Percentiles rank a stretch among this genome's conserved stretches.
These are phyloP conservation scores for Meganola albula DNA, from an alignment of 2,888 invertebrate genomes.

Conservation along the genomic window DNA sequence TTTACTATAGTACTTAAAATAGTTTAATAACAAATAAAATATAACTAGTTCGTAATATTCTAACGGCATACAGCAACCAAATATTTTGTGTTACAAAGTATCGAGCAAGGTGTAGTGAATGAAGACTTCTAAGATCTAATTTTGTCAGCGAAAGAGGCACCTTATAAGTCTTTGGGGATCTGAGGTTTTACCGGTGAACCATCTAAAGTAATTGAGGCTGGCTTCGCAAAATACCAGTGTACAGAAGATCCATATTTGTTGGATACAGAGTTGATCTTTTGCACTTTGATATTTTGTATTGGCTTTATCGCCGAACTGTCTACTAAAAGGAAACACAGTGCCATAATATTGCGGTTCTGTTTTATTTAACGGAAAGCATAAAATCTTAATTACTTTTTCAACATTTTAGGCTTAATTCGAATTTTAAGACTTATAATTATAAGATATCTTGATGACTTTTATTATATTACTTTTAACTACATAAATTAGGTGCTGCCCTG, in stretches of 20 bases:
- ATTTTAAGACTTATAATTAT: slow-evolving; percentile 3
- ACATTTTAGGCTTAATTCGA: neutral
- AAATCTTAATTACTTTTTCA: neutral
- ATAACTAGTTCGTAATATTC: no score
- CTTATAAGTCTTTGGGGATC: slow-evolving; percentile 5
- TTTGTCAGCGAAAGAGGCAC: slow-evolving; percentile 10
- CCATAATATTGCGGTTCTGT: slow-evolving; percentile 25
- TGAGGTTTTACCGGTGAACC: slow-evolving; percentile 5
- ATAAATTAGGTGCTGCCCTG: slow-evolving; percentile 8
- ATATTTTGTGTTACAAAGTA: slow-evolving; percentile 40
- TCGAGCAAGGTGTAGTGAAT: slow-evolving; percentile 14
- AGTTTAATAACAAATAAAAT: neutral
- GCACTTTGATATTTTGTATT: no score
- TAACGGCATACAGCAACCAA: slow-evolving; percentile 64
- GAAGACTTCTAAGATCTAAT: slow-evolving; percentile 13
- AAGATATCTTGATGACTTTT: slow-evolving; percentile 3
- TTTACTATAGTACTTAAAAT: slow-evolving; percentile 12
- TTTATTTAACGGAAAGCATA: slow-evolving; percentile 14
- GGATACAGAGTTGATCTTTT: no score
- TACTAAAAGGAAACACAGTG: slow-evolving; percentile 23
- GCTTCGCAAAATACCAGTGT: no score
- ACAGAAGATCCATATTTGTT: no score
- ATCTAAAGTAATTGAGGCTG: slow-evolving; percentile 8
- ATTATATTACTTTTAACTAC: neutral
- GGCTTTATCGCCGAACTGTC: slow-evolving; percentile 7